phyloP scores from a whole-genome alignment of 2,888 invertebrate genomes.

The Noctua janthina region DNA sequence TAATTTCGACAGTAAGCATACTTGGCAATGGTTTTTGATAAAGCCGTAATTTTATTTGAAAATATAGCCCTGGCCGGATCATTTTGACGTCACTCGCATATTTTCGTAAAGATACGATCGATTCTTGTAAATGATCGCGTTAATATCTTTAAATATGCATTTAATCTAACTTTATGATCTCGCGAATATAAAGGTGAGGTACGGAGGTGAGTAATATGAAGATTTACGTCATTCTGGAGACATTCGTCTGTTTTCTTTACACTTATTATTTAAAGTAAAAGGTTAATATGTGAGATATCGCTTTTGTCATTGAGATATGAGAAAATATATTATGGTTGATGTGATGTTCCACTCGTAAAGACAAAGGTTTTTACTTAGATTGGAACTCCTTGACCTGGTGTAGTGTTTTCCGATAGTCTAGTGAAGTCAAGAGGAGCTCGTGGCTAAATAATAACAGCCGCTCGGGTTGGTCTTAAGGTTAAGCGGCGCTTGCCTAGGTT shows the following conservation, averaged over 20 bases:
- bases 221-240: slow-evolving; percentile 48
- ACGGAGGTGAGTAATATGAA: slow-evolving; percentile 46
- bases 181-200: slow-evolving; percentile 34
- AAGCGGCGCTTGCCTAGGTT: too few relatives aligned
- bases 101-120: slow-evolving; percentile 63
- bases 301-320: slow-evolving; percentile 15
- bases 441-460: too few relatives aligned
- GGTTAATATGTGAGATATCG: slow-evolving; percentile 42
- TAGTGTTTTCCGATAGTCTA: background rate
- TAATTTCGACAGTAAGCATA: slow-evolving; percentile 58
- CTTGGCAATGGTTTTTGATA: slow-evolving; percentile 64
- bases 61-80: slow-evolving; percentile 35
- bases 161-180: slow-evolving; percentile 64
- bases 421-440: background rate
- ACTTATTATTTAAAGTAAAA: slow-evolving; percentile 31
- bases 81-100: slow-evolving; percentile 49
- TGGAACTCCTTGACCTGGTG: background rate
- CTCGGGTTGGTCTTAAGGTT: too few relatives aligned
- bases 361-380: background rate
- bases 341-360: background rate
- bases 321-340: background rate
- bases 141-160: slow-evolving; percentile 58
- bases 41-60: slow-evolving; percentile 65
- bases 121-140: slow-evolving; percentile 51
- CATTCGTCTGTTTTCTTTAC: slow-evolving; percentile 1